phyloP scores from a whole-genome alignment of 2,888 invertebrate species.

The Busseola fusca region DNA sequence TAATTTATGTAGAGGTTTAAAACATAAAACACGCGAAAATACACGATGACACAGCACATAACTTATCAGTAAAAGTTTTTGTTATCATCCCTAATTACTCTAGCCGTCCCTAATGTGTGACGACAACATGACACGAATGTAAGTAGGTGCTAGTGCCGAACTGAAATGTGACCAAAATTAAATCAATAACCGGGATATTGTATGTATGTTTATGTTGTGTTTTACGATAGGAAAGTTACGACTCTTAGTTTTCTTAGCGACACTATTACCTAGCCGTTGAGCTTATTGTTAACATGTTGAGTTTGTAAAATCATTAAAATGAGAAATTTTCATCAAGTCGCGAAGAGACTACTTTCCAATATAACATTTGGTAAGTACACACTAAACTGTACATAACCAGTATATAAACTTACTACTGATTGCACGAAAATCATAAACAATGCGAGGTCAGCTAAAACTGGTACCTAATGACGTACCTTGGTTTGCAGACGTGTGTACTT shows the following conservation, averaged over 20 bases:
- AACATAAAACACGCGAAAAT: constrained; percentile 1
- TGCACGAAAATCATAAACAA: not conserved
- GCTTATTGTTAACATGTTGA: not conserved
- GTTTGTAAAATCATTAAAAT: constrained; percentile 1
- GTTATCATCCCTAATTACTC: constrained; percentile 9
- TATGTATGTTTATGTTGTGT: constrained; percentile 17
- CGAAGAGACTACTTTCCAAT: not conserved
- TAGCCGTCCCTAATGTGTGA: constrained; percentile 7
- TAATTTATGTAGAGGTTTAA: too few species aligned
- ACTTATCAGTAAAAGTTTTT: constrained; percentile 21
- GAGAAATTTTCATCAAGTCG: not conserved
- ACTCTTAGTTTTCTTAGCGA: constrained; percentile 8
- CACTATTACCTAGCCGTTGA: not conserved
- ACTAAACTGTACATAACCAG: not conserved
- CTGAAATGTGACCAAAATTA: constrained; percentile 25
- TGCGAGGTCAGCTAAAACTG: not conserved
- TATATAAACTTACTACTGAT: not conserved
- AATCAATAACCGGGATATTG: constrained; percentile 31
- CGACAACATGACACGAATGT: constrained; percentile 11
- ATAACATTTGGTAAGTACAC: not conserved
- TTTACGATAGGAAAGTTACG: constrained; percentile 24
- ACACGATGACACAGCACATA: constrained; percentile 6
- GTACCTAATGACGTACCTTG: not conserved
- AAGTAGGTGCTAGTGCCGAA: not conserved
- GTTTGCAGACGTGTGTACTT: not conserved